Percentiles rank a stretch among this genome's conserved stretches.
These are phyloP conservation scores for Turdus rufiventris DNA, from an alignment of 2,113 vertebrate genomes.

Conservation along the genomic window DNA sequence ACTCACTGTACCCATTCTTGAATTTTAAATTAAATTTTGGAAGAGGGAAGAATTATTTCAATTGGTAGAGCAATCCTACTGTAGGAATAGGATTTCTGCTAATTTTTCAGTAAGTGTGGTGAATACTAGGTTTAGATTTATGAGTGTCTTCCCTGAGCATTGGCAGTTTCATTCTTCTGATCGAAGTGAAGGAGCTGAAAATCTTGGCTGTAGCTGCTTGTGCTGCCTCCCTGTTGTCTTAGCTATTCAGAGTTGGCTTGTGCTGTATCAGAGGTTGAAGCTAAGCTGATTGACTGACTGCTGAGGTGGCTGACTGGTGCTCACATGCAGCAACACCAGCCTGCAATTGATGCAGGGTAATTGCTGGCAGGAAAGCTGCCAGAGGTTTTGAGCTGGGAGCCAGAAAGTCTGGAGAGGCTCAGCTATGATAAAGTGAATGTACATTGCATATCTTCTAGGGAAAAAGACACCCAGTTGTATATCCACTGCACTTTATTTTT, in stretches of 20 bases:
- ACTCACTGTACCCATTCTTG: background rate
- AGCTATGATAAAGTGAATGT: background rate
- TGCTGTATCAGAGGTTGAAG: background rate
- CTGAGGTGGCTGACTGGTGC: background rate
- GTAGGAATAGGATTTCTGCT: background rate
- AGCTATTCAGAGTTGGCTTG: background rate
- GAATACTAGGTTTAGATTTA: background rate
- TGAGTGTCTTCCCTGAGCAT: background rate
- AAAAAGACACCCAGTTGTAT: background rate
- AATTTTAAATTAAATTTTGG: background rate
- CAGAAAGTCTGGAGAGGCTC: background rate
- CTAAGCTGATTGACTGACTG: background rate
- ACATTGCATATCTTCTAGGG: fast-evolving
- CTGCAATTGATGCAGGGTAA: background rate
- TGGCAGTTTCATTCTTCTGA: background rate
- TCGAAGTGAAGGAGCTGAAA: background rate
- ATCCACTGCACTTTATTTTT: background rate
- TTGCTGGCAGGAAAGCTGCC: background rate
- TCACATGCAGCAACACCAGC: background rate
- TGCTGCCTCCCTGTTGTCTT: background rate
- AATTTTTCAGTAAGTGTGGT: background rate
- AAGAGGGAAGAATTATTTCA: background rate
- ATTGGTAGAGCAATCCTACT: background rate
- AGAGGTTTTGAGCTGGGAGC: background rate
- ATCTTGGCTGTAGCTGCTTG: background rate